These are phyloP conservation scores for Dipus sagitta DNA, from an alignment of 2,797 vertebrate genomes.

Conservation along the genomic window DNA sequence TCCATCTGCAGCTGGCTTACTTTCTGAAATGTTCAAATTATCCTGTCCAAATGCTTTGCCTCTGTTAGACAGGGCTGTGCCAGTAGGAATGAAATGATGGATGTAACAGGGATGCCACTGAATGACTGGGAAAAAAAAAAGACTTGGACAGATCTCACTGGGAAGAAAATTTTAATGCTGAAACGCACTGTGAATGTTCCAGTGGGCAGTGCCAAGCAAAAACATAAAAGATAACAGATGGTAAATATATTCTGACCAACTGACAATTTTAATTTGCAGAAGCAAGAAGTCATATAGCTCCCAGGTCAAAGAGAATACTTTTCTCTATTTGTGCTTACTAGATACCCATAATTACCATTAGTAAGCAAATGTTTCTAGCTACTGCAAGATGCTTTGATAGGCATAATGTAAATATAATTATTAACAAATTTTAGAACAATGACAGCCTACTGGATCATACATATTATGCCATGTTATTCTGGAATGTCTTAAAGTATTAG, in stretches of 20 bases:
- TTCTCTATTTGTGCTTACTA: not conserved
- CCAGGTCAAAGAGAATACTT: constrained; percentile 28
- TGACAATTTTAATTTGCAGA: constrained; percentile 30
- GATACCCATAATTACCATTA: constrained; percentile 18
- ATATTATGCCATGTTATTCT: not conserved
- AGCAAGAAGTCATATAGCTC: not conserved
- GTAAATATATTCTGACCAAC: constrained; percentile 67
- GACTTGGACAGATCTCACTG: constrained; percentile 28
- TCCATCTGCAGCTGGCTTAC: not conserved
- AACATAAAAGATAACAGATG: constrained; percentile 63
- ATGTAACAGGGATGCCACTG: constrained; percentile 41
- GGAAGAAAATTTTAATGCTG: constrained; percentile 54
- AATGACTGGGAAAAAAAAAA: constrained; percentile 17
- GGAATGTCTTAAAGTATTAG: not conserved
- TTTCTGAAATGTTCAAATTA: constrained; percentile 8
- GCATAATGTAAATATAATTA: constrained; percentile 15
- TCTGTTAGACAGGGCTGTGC: not conserved
- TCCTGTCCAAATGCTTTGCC: not conserved
- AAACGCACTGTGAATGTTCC: constrained; percentile 44
- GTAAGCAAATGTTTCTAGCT: not conserved
- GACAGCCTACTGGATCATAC: not conserved
- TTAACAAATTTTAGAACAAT: constrained; percentile 22
- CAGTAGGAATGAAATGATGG: not conserved
- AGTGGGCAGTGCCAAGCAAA: constrained; percentile 55
- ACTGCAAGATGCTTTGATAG: not conserved